phyloP scores from a whole-genome alignment of 2,888 invertebrate species.

The Papilio protenor region DNA sequence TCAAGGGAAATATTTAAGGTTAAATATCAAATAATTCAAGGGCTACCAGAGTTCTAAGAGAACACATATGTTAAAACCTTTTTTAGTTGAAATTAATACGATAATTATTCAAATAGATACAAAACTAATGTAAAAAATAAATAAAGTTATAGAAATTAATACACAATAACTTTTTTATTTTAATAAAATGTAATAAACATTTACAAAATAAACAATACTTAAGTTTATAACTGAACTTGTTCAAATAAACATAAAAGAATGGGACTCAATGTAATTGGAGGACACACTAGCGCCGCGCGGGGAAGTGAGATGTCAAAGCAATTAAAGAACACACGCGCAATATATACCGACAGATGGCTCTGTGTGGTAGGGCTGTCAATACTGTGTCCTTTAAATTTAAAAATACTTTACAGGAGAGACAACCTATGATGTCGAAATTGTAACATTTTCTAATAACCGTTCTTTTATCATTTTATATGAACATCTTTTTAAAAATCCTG shows the following conservation, averaged over 20 bases:
- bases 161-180: no score
- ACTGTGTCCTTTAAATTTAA: not conserved
- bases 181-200: no score
- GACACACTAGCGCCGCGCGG: slow-evolving; percentile 54
- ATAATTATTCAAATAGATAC: no score
- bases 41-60: no score
- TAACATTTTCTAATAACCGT: no score
- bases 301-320: slow-evolving; percentile 63
- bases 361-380: slow-evolving; percentile 33
- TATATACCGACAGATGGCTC: slow-evolving; percentile 57
- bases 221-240: slow-evolving; percentile 50
- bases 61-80: no score
- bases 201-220: slow-evolving; percentile 37
- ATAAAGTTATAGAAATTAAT: no score
- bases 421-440: not conserved
- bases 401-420: not conserved
- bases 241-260: slow-evolving; percentile 53
- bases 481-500: no score
- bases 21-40: no score
- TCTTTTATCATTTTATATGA: no score
- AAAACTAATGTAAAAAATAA: no score
- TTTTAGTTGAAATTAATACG: no score
- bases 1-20: not conserved
- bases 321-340: slow-evolving; percentile 48
- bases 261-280: slow-evolving; percentile 59